phyloP scores from a whole-genome alignment of 2,888 invertebrate genomes.

The Lymantria monacha region DNA sequence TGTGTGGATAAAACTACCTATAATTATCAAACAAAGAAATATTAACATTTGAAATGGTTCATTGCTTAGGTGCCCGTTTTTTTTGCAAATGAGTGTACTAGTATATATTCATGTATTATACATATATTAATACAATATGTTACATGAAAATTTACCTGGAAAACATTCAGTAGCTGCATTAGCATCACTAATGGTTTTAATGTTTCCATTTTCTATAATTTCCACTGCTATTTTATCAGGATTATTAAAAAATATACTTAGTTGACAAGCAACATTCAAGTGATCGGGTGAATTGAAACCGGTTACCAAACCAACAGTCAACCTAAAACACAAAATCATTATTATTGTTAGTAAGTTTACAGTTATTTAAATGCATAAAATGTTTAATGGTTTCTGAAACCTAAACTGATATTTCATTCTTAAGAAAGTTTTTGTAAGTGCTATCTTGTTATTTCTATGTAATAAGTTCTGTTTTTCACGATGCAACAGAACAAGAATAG shows the following conservation, averaged over 20 bases:
- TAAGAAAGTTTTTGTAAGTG: too few species aligned
- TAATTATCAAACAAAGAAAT: too few species aligned
- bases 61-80: too few species aligned
- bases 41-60: too few species aligned
- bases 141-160: conserved; percentile 30
- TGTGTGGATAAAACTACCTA: too few species aligned
- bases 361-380: neutral
- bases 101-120: too few species aligned
- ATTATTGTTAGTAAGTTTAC: neutral
- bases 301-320: conserved; percentile 45
- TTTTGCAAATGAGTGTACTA: too few species aligned
- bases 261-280: conserved; percentile 49
- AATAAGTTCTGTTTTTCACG: neutral
- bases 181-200: conserved; percentile 24
- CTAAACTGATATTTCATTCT: too few species aligned
- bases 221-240: conserved; percentile 31
- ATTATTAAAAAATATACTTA: conserved; percentile 39
- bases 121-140: too few species aligned
- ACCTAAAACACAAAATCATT: conserved; percentile 33
- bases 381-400: too few species aligned
- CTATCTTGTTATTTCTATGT: too few species aligned
- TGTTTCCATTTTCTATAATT: conserved; percentile 37
- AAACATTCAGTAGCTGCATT: conserved; percentile 31
- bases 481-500: neutral
- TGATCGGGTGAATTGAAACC: conserved; percentile 43